Evolutionary conservation across 2,797 vertebrate species (phyloP).

Genomic region (Muraenolepis orangiensis): DNA sequence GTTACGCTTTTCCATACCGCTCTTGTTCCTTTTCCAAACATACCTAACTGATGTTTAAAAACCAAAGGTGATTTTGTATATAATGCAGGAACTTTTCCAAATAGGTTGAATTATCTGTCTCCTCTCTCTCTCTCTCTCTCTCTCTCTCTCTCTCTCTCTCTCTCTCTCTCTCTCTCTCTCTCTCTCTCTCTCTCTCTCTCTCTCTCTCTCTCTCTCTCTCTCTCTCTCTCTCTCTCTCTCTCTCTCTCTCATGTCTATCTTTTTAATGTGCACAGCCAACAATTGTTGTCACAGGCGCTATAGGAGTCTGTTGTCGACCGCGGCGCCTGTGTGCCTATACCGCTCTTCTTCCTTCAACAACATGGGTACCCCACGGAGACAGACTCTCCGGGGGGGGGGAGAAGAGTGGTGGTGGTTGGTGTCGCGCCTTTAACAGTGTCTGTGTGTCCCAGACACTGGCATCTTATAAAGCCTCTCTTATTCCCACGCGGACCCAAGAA

Average conservation of each 20-base stretch:
- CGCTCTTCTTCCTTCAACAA: constrained; percentile 25
- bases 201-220: constrained; percentile 3
- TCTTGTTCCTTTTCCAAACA: neutral
- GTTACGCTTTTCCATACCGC: no score
- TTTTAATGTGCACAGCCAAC: constrained; percentile 24
- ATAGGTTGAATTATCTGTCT: neutral
- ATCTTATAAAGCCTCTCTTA: neutral
- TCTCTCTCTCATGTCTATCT: constrained; percentile 16
- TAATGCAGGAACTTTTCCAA: neutral
- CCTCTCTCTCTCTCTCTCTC: constrained; percentile 1
- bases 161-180: constrained; percentile 9
- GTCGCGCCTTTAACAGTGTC: neutral
- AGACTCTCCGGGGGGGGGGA: constrained; percentile 15
- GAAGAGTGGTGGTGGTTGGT: neutral
- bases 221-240: neutral
- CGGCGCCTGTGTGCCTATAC: constrained; percentile 12
- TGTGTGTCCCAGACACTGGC: neutral
- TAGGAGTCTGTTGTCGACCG: constrained; percentile 12
- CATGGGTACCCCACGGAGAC: constrained; percentile 34
- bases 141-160: neutral
- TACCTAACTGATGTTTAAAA: neutral
- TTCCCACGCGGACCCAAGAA: neutral
- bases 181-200: constrained; percentile 8
- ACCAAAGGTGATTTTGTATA: neutral
- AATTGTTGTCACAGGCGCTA: constrained; percentile 30